Percentiles rank a stretch among this genome's conserved stretches.
phyloP scores from a whole-genome alignment of 1,140 invertebrate species.

The Batillaria attramentaria region DNA sequence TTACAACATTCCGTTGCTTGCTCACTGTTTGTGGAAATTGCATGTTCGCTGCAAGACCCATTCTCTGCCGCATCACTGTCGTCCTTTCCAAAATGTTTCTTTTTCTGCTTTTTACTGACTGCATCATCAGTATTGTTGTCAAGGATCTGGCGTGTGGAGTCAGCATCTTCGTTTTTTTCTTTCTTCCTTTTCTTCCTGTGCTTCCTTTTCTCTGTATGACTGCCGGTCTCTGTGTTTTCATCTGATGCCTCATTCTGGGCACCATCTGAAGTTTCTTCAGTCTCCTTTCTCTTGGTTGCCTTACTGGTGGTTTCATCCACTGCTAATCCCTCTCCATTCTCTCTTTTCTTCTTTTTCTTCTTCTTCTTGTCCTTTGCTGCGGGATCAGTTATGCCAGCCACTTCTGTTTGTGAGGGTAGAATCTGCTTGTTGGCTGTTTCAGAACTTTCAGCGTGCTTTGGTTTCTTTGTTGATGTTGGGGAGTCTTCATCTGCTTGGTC shows the following conservation, averaged over 20 bases:
- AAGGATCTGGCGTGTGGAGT: neutral
- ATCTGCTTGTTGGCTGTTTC: neutral
- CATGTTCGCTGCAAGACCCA: neutral
- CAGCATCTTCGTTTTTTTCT: neutral
- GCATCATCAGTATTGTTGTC: neutral
- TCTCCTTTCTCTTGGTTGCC: constrained; percentile 2
- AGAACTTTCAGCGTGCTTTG: neutral
- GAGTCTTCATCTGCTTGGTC: neutral
- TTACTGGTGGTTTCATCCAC: neutral
- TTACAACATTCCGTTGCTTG: neutral
- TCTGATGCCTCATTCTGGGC: too few species aligned
- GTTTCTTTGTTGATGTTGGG: neutral
- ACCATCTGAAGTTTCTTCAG: too few species aligned
- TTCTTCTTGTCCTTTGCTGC: constrained; percentile 2
- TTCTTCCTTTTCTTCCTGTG: neutral
- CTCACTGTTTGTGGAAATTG: neutral
- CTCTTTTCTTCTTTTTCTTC: constrained; percentile 22
- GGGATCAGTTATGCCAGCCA: neutral
- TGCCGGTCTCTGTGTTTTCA: too few species aligned
- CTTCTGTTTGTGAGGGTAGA: neutral
- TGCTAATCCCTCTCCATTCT: neutral
- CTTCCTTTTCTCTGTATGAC: neutral
- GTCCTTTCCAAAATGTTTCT: neutral
- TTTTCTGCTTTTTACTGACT: neutral
- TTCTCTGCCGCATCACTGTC: neutral